A percentile compares a stretch with the other conserved stretches of the same genome.
Conservation (phyloP, 2,888 invertebrate genomes). For the Microdon myrmicae region DNA sequence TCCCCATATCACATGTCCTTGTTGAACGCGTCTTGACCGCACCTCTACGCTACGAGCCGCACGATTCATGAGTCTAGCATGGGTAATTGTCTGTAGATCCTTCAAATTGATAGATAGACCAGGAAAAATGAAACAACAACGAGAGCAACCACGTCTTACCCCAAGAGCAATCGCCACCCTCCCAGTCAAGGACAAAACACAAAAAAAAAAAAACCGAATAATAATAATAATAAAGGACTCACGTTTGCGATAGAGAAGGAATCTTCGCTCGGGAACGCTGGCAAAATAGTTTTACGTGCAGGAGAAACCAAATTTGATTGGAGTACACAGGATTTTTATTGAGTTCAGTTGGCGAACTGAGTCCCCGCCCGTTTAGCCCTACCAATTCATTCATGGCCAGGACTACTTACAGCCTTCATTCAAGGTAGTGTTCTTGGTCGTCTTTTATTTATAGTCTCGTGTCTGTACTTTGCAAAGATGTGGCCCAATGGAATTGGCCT, state of each 20-base stretch:
- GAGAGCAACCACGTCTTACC: not conserved
- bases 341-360: conserved; percentile 13
- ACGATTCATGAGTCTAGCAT: conserved; percentile 10
- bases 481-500: conserved; percentile 32
- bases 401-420: no score
- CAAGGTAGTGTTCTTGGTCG: conserved; percentile 6
- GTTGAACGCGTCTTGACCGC: conserved; percentile 17
- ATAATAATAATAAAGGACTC: not conserved
- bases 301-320: conserved; percentile 39
- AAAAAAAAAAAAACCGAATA: not conserved
- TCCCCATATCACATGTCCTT: conserved; percentile 17
- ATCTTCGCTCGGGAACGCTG: conserved; percentile 20
- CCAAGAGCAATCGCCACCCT: conserved; percentile 7
- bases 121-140: conserved; percentile 14
- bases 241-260: conserved; percentile 20
- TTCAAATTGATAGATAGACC: conserved; percentile 33
- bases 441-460: conserved; percentile 38
- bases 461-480: conserved; percentile 34
- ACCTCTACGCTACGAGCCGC: conserved; percentile 18
- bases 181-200: not conserved
- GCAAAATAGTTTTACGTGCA: conserved; percentile 45
- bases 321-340: conserved; percentile 34
- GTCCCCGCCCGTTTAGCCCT: not conserved
- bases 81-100: conserved; percentile 36
- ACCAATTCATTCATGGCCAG: no score